These are phyloP conservation scores for Periplaneta americana DNA, from an alignment of 1,140 invertebrate species.

Conservation along the genomic window DNA sequence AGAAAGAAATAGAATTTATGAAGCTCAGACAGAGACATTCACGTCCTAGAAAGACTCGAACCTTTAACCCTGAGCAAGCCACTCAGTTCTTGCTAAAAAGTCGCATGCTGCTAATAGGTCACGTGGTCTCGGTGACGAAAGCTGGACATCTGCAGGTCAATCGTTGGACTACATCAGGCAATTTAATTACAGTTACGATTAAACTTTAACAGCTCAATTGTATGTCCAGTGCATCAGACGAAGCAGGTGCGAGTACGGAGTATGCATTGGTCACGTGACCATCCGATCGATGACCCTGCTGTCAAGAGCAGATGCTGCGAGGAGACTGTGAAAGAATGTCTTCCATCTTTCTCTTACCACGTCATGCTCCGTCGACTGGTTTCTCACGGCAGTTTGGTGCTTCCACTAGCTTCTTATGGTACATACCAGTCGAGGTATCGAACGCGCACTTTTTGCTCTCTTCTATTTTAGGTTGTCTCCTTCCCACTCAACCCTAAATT, in stretches of 20 bases:
- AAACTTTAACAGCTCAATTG: not conserved
- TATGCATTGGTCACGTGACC: not conserved
- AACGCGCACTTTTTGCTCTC: no score
- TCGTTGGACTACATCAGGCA: not conserved
- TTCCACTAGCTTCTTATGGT: not conserved
- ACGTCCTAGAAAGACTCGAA: not conserved
- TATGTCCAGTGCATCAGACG: not conserved
- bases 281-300: not conserved
- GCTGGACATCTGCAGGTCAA: not conserved
- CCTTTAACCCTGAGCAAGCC: not conserved
- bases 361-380: not conserved
- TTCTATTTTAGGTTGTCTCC: no score
- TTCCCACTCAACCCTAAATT: no score
- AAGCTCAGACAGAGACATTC: not conserved
- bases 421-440: not conserved
- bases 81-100: not conserved
- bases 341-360: not conserved
- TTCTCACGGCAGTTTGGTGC: not conserved
- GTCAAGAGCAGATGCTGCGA: not conserved
- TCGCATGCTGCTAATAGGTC: not conserved
- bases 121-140: not conserved
- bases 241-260: not conserved
- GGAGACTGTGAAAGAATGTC: not conserved
- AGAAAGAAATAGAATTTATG: no score
- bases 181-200: not conserved